Evolutionary conservation across 2,797 vertebrate species (phyloP).

Genomic region (Microchirus variegatus): DNA sequence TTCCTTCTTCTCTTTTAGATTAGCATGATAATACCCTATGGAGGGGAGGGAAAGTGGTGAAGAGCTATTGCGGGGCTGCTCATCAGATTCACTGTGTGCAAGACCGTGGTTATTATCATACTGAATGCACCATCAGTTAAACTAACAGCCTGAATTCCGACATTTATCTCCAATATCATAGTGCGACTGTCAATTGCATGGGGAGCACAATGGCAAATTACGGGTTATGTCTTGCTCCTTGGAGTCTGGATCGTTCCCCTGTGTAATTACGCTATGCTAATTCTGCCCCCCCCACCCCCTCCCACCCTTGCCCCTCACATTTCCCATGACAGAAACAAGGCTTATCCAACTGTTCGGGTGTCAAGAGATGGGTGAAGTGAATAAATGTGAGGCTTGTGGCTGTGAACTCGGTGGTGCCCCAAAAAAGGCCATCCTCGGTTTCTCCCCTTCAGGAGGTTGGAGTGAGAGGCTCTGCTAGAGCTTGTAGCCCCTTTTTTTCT

Average conservation of each 20-base stretch:
- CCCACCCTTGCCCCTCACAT: not conserved
- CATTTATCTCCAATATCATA: slow-evolving; percentile 79
- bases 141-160: slow-evolving; percentile 77
- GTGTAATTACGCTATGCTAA: slow-evolving; percentile 79
- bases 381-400: slow-evolving; percentile 43
- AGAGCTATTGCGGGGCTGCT: slow-evolving; percentile 60
- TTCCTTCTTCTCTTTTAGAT: slow-evolving; percentile 51
- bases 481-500: slow-evolving; percentile 30
- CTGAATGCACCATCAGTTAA: slow-evolving; percentile 78
- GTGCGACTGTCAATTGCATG: slow-evolving; percentile 64
- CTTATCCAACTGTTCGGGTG: slow-evolving; percentile 35
- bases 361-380: slow-evolving; percentile 32
- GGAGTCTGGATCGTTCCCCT: slow-evolving; percentile 66
- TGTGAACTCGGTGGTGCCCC: not conserved
- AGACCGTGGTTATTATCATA: slow-evolving; percentile 72
- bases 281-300: slow-evolving; percentile 36
- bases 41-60: slow-evolving; percentile 33
- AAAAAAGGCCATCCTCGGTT: slow-evolving; percentile 23
- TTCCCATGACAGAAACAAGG: slow-evolving; percentile 53
- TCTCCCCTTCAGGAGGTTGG: not conserved
- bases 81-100: slow-evolving; percentile 69
- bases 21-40: slow-evolving; percentile 79
- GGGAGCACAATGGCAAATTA: slow-evolving; percentile 76
- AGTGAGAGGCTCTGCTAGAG: slow-evolving; percentile 26
- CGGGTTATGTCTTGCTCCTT: slow-evolving; percentile 73